Conservation (phyloP, 2,797 vertebrate genomes). For the Cryptoblepharus egeriae region DNA sequence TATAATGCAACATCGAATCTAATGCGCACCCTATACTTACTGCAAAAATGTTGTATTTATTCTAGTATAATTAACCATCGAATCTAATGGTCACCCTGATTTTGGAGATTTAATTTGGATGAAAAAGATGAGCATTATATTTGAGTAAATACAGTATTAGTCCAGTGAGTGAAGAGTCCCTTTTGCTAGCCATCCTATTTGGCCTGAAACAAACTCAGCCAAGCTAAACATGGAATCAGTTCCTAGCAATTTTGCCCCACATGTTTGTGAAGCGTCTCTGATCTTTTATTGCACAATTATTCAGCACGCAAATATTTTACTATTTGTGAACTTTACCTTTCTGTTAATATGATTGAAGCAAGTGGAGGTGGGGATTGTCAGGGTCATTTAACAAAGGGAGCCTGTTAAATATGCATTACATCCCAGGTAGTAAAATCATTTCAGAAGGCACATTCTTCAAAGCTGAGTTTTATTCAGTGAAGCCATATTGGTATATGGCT, state of each 20-base stretch:
- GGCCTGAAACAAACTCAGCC: slow-evolving; percentile 55
- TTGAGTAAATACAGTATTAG: no score
- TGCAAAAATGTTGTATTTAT: no score
- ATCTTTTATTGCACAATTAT: slow-evolving; percentile 72
- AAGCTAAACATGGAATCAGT: slow-evolving; percentile 71
- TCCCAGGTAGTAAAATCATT: slow-evolving; percentile 76
- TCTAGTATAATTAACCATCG: no score
- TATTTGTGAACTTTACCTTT: slow-evolving; percentile 78
- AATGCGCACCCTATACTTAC: no score
- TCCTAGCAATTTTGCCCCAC: slow-evolving; percentile 56
- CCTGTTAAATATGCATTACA: slow-evolving; percentile 81
- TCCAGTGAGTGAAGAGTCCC: slow-evolving; percentile 61
- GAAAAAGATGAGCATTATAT: no score
- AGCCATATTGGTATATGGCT: slow-evolving; percentile 73
- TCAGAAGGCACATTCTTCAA: slow-evolving; percentile 78
- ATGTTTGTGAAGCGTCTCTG: slow-evolving; percentile 67
- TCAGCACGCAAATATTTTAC: slow-evolving; percentile 75
- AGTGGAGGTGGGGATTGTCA: slow-evolving; percentile 86
- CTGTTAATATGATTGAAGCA: slow-evolving; percentile 85
- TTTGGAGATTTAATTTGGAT: no score
- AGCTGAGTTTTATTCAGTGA: slow-evolving; percentile 78
- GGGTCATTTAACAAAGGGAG: slow-evolving; percentile 84
- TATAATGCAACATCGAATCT: no score
- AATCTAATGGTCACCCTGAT: no score
- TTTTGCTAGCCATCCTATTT: slow-evolving; percentile 56